Base-by-base conservation (phyloP, 1,140 invertebrate genomes). In the Drosophila subpulchrella region DNA sequence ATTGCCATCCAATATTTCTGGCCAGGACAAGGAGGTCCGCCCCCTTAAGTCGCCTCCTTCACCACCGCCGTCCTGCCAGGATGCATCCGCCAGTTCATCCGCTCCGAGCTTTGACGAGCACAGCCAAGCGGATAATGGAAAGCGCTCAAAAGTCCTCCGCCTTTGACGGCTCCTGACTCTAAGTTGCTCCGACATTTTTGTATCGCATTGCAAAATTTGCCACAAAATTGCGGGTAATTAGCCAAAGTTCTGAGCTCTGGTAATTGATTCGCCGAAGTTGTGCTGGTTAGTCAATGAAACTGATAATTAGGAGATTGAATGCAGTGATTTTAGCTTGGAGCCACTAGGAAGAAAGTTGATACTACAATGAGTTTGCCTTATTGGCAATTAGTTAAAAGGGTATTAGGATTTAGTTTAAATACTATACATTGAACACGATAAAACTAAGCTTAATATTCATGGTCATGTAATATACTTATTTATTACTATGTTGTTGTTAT, bases 1-100 rank as follows among this genome's bases (percentile, higher is more conserved):
- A 63, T 50, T 77, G 66, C 72, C 65, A 81, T 83, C 82, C 56
- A 82, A 83, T 76, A 84, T 63, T 76, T 75, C 75, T 38, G 32
- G 47, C n/a, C 65, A 34, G 44, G 63, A 86, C 50, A 34, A 51
- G 60, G 24, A 55, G 59, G 55, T 20, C 39, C 53, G n/a, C 62
- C 50, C 13, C 6, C n/a, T 8, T 3, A 0, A 7, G 4, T 13
- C 17, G 15, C 24, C 4, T 20, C 13, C 4, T 3, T 0, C 15
- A 2, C 30, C 11, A 38, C 24, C 17, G 12, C 17, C 3, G 17
- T 71, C 54, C 68, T 71, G 70, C 5, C 67, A 54, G 56, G 70
- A 73, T 73, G 70, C 70, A 66, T 57, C 63, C 63, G 53, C 47
- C 72, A 65, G 46, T 47, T 54, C 71, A 75, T 65, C 47, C 73